These are phyloP conservation scores for Pangasianodon hypophthalmus DNA, from an alignment of 2,113 vertebrate genomes.

Conservation along the genomic window DNA sequence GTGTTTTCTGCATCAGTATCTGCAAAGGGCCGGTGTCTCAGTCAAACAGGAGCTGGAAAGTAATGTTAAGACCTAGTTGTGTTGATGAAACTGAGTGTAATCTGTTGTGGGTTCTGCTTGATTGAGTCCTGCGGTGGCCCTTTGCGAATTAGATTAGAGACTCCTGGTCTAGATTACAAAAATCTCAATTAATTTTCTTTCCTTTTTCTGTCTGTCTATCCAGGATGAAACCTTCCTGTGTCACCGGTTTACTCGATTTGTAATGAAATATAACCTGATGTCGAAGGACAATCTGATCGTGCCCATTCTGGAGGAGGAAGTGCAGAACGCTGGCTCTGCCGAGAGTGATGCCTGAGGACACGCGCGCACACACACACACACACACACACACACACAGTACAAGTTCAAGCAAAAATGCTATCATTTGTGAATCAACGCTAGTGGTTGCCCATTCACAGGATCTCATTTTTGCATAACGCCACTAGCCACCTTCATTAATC, in stretches of 20 bases:
- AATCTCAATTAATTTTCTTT: not conserved
- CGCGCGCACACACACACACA: not conserved
- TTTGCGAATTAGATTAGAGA: not conserved
- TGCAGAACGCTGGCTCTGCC: constrained; percentile 90
- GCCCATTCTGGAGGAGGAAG: constrained; percentile 97
- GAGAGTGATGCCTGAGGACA: constrained; percentile 91
- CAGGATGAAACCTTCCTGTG: constrained; percentile 99
- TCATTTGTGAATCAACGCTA: constrained; percentile 20
- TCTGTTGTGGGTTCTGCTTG: not conserved
- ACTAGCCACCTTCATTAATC: constrained; percentile 5
- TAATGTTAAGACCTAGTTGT: not conserved
- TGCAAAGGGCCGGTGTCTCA: not conserved
- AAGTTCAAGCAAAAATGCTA: constrained; percentile 10
- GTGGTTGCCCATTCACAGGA: not conserved
- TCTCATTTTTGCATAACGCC: constrained; percentile 19
- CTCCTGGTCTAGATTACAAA: not conserved
- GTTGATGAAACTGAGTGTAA: not conserved
- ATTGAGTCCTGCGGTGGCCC: not conserved
- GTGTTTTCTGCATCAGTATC: not conserved
- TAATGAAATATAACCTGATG: constrained; percentile 99
- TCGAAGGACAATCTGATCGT: constrained; percentile 99
- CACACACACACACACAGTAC: not conserved
- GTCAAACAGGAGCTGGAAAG: not conserved
- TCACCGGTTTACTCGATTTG: constrained; percentile 98
- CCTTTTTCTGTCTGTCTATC: not conserved